phyloP scores from a whole-genome alignment of 2,113 vertebrate genomes.

The Xenopus borealis region DNA sequence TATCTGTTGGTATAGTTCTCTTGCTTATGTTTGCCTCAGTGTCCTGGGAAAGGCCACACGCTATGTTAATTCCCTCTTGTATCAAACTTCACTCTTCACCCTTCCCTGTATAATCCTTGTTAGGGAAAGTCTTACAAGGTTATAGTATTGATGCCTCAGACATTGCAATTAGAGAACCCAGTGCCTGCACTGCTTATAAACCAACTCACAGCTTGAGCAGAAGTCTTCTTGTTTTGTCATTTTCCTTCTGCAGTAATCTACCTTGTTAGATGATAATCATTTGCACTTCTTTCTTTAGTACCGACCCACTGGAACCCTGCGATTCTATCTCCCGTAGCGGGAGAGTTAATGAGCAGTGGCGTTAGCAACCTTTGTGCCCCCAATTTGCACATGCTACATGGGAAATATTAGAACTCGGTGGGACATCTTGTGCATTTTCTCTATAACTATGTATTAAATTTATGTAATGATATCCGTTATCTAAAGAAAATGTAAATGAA shows the following conservation, averaged over 20 bases:
- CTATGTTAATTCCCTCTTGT: slow-evolving; percentile 10
- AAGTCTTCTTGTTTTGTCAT: slow-evolving; percentile 5
- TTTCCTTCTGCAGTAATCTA: background rate
- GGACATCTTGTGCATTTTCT: too few species aligned
- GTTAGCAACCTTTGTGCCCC: too few species aligned
- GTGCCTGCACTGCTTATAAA: background rate
- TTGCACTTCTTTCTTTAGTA: background rate
- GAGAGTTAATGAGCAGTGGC: too few species aligned
- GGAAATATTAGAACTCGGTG: too few species aligned
- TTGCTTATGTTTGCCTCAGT: background rate
- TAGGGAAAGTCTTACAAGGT: slow-evolving; percentile 34
- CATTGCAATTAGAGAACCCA: slow-evolving; percentile 1
- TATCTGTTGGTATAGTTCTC: too few species aligned
- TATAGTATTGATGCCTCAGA: background rate
- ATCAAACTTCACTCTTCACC: slow-evolving; percentile 21
- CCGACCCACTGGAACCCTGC: background rate
- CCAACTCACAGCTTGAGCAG: background rate
- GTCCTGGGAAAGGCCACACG: background rate
- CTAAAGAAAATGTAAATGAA: too few species aligned
- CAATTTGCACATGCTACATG: too few species aligned
- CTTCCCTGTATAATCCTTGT: slow-evolving; percentile 48
- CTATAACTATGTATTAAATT: too few species aligned
- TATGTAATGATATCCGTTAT: too few species aligned
- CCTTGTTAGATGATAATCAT: background rate
- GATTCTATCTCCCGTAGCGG: background rate